Percentiles rank a stretch among this genome's conserved stretches.
phyloP scores from a whole-genome alignment of 2,113 vertebrate genomes.

The Eurystomus gularis region DNA sequence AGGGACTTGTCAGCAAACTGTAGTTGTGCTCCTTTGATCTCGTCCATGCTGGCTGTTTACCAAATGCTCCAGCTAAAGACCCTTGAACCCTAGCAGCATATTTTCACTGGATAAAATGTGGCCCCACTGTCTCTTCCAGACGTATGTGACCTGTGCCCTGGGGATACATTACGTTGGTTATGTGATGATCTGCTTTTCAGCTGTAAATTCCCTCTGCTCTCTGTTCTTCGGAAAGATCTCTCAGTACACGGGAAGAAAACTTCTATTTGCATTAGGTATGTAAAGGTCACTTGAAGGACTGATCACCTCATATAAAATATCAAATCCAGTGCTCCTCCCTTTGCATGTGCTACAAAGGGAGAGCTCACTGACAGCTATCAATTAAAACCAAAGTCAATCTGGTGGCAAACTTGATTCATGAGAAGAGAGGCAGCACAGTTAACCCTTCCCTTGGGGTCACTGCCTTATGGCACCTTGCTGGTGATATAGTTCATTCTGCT shows the following conservation, averaged over 20 bases:
- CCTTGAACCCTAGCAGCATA: background rate
- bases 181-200: conserved; percentile 91
- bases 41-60: background rate
- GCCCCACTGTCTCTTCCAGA: conserved; percentile 65
- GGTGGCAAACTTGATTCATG: background rate
- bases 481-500: background rate
- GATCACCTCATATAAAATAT: background rate
- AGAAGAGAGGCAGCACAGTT: background rate
- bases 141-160: conserved; percentile 88
- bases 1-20: background rate
- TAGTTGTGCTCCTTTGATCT: background rate
- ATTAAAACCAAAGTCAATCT: background rate
- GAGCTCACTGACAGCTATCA: background rate
- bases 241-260: conserved; percentile 77
- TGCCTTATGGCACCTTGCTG: background rate
- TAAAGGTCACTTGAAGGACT: background rate
- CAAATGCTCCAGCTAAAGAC: background rate
- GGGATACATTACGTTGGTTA: conserved; percentile 90
- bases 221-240: conserved; percentile 83
- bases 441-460: background rate
- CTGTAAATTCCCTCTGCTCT: conserved; percentile 84
- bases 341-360: background rate
- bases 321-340: background rate
- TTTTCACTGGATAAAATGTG: background rate
- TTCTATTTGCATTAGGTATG: conserved; percentile 86